These are phyloP conservation scores for Platorchestia sp. DNA, from an alignment of 1,140 invertebrate species.

Conservation along the genomic window DNA sequence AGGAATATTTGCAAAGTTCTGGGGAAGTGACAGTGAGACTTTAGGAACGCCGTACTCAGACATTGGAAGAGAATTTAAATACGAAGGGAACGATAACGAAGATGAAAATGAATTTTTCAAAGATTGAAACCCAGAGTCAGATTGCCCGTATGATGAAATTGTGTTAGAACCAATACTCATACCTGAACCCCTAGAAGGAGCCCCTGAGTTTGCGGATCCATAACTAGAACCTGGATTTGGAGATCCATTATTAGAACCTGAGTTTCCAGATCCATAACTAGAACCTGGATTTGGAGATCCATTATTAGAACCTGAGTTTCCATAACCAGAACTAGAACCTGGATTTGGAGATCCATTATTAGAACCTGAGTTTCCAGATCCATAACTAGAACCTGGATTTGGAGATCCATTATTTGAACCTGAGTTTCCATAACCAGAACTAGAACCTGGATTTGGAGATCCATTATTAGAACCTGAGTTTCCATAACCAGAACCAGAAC, in stretches of 20 bases:
- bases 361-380: neutral
- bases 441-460: too few species aligned
- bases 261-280: neutral
- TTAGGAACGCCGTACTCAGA: neutral
- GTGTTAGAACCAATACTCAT: neutral
- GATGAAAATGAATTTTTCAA: neutral
- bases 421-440: too few species aligned
- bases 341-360: too few species aligned
- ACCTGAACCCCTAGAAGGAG: neutral
- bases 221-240: neutral
- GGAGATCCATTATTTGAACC: too few species aligned
- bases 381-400: neutral
- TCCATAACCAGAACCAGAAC: too few species aligned
- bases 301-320: neutral
- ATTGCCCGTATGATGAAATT: neutral
- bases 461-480: too few species aligned
- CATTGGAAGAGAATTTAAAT: neutral
- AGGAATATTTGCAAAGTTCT: neutral
- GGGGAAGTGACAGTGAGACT: conserved; percentile 2
- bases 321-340: neutral
- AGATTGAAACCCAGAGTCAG: neutral
- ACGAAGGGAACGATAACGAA: neutral
- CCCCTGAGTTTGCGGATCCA: neutral
- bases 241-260: too few species aligned
- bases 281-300: too few species aligned